Evolutionary conservation across 2,888 invertebrate genomes (phyloP), one percentile per base, ranked within the genome.

Genomic region (Polyploca ridens): DNA sequence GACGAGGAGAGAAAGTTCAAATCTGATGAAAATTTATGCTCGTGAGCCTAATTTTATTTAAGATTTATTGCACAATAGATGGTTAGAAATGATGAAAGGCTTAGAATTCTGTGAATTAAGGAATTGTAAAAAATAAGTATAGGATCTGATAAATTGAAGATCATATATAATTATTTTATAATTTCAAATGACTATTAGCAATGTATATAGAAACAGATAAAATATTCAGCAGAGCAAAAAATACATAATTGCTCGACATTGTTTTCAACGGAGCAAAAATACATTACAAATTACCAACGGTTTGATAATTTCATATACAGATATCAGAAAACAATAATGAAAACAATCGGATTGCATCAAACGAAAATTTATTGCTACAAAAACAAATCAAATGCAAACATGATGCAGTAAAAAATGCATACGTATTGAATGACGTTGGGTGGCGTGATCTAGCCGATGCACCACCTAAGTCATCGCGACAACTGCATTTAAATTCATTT

Each of bases 371-470:
- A 70, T 76, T 74, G 69, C 74, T 73, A 73, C 66, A 67, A 71
- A 73, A 70, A 75, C 74, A 78, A 80, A 81, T 81, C 77, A 77
- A 78, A 81, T 81, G 72, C 76, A 76, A 78, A 78, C 79, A 73
- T 78, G 77, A 71, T 72, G 75, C 72, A 66, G 75, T 68, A 72
- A 71, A 79, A 77, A 73, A 68, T 64, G 64, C 69, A 73, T 57
- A 64, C 67, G 72, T 71, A 70, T 64, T 63, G 71, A 59, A 63
- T 83, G 79, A 81, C 81, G 83, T 71, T 63, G 64, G 69, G 70
- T 88, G 85, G 87, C 87, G 87, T 87, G 87, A 86, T 82, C 69
- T 63, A 63, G 58, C 72, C 71, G 73, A 70, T 74, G 75, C 75
- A 77, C 69, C 69, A 72, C 70, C 70, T 14, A 59, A 62, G 58